Conservation (phyloP, 23 tunicate species). For the Trididemnum miniatum region DNA sequence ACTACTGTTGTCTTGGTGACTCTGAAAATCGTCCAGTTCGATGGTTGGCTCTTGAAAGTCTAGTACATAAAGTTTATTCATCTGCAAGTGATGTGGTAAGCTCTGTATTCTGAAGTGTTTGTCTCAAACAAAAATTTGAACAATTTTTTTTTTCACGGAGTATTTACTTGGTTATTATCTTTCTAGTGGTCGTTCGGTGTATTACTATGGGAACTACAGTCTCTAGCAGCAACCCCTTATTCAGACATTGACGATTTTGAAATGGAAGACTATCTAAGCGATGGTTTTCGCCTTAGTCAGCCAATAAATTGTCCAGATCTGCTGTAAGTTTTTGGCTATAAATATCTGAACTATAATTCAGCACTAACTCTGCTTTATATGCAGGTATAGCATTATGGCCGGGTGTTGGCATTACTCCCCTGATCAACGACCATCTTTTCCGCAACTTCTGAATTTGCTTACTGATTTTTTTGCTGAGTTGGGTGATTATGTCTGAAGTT, state of each 20-base stretch:
- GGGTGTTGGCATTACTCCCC: conserved; percentile 97
- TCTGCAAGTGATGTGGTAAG: conserved; percentile 91
- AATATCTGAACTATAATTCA: too few relatives aligned
- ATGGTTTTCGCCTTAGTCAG: conserved; percentile 77
- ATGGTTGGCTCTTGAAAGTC: conserved; percentile 90
- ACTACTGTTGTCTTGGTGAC: conserved; percentile 94
- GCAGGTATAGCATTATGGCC: conserved; percentile 76
- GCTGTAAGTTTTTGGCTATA: conserved; percentile 52
- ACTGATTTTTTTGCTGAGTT: conserved; percentile 83
- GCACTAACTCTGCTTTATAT: not conserved
- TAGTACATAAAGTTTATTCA: conserved; percentile 85
- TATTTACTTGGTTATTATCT: too few relatives aligned
- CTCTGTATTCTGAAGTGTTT: too few relatives aligned
- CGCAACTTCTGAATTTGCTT: conserved; percentile 52
- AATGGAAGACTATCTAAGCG: conserved; percentile 78
- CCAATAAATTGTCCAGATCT: conserved; percentile 92
- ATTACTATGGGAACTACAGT: conserved; percentile 88
- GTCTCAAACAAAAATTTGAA: not conserved
- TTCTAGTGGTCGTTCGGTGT: conserved; percentile 95
- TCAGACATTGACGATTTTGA: conserved; percentile 91
- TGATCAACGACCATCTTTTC: conserved; percentile 75
- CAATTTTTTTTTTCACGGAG: not conserved
- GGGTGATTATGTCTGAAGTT: conserved; percentile 71
- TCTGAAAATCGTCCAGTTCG: conserved; percentile 89
- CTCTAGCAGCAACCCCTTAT: conserved; percentile 82